Evolutionary conservation across 2,113 vertebrate genomes (phyloP), one percentile per base, ranked within the genome.

Genomic region (Xenopus borealis): DNA sequence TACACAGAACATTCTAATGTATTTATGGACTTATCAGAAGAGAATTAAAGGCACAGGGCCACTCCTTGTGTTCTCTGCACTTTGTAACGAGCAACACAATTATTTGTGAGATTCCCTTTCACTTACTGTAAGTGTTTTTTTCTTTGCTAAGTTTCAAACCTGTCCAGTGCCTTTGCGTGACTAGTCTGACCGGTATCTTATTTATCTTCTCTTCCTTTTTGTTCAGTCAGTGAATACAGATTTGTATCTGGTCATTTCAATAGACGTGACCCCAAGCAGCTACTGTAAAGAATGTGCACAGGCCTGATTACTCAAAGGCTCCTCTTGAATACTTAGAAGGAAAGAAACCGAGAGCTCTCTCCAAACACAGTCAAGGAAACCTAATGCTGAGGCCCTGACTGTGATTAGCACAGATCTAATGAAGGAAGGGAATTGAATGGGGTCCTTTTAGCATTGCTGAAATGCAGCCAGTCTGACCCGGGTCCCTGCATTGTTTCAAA

Each of bases 41-140:
- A 9, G 47, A 64, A 77, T 77, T 77, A 70, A 70, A 77, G 74
- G 55, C 44, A 50, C 12, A n/a, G 30, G 30, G 18, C 67, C 67
- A 64, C 61, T 71, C 66, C 55, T 27, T 27, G 63, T 63, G 62
- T 59, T 75, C 45, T 69, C 59, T 78, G 64, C 52, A 66, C 81
- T n/a, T 73, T 20, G 3, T 79, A 69, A 73, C 27, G 64, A 66
- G 57, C 62, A 33, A n/a, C 55, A 12, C 27, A 66, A 0, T 0
- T 0, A 14, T 76, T 63, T 5, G 66, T 16, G 20, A 68, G 78
- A 78, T 83, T 84, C 40, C 73, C 73, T 82, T 85, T 82, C 47
- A 12, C 71, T 74, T 82, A n/a, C n/a, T n/a, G n/a, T n/a, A 78
- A 81, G 78, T 82, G 72, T 81, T 76, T 50, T 75, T 71, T 52